Evolutionary conservation across 2,888 invertebrate species (phyloP).

Genomic region (Mellilla xanthometata): DNA sequence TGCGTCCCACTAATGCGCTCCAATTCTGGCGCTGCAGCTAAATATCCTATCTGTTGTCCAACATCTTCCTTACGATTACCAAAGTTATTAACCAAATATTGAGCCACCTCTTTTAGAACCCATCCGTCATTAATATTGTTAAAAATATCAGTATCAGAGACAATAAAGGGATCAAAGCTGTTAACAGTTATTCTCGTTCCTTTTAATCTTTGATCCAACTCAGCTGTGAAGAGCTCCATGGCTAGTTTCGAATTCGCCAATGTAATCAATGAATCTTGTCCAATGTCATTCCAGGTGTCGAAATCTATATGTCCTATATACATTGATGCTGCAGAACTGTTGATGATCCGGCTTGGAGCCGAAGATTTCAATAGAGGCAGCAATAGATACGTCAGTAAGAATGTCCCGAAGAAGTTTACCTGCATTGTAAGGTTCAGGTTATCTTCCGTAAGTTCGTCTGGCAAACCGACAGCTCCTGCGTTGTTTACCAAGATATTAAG

Average conservation of each 20-base stretch:
- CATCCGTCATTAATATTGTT: constrained; percentile 45
- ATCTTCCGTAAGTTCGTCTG: constrained; percentile 80
- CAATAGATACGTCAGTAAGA: constrained; percentile 87
- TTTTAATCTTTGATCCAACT: constrained; percentile 79
- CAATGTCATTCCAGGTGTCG: constrained; percentile 62
- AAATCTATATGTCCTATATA: constrained; percentile 65
- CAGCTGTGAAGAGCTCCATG: constrained; percentile 82
- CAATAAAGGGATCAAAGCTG: constrained; percentile 81
- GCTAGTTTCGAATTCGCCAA: constrained; percentile 82
- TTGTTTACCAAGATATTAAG: constrained; percentile 83
- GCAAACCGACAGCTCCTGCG: constrained; percentile 75
- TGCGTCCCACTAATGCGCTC: constrained; percentile 52
- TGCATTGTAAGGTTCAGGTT: constrained; percentile 86
- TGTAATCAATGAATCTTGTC: constrained; percentile 47
- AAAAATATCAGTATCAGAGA: constrained; percentile 58
- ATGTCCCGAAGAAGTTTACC: constrained; percentile 88
- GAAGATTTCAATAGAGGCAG: constrained; percentile 76
- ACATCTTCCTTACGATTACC: constrained; percentile 63
- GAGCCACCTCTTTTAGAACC: constrained; percentile 39
- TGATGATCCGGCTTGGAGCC: constrained; percentile 84
- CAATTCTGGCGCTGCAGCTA: constrained; percentile 56
- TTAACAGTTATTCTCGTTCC: constrained; percentile 85
- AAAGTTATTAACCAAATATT: constrained; percentile 48
- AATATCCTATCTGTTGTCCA: constrained; percentile 55
- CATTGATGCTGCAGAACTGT: constrained; percentile 85